Evolutionary conservation across 2,888 invertebrate genomes (phyloP).

Genomic region (Escarpia spicata): DNA sequence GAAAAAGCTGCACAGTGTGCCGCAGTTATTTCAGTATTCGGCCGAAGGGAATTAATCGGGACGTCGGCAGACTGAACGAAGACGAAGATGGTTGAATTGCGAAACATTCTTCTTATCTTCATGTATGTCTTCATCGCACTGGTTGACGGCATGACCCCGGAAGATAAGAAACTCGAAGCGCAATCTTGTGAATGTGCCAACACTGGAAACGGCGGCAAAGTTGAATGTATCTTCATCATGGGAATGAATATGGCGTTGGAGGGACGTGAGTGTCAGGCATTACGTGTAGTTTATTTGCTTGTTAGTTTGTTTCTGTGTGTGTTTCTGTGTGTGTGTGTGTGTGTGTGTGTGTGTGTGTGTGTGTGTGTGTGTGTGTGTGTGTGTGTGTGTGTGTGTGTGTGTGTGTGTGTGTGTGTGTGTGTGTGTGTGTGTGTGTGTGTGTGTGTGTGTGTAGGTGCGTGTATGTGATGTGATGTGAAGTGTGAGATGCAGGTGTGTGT

Average conservation of each 20-base stretch:
- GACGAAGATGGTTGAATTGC: neutral
- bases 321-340: neutral
- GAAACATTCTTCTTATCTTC: neutral
- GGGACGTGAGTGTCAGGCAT: neutral
- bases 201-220: neutral
- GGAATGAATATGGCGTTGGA: neutral
- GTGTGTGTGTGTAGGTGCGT: no score
- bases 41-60: neutral
- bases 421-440: no score
- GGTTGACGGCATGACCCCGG: neutral
- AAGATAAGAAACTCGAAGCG: neutral
- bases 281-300: neutral
- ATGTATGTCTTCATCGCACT: neutral
- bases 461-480: no score
- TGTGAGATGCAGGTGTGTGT: no score
- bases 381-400: no score
- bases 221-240: neutral
- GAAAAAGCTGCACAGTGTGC: neutral
- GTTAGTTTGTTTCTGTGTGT: neutral
- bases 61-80: neutral
- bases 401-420: no score
- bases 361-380: neutral
- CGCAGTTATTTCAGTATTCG: no score
- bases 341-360: neutral
- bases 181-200: neutral